Conservation (phyloP, 2,113 vertebrate species). For the Leptosomus discolor region DNA sequence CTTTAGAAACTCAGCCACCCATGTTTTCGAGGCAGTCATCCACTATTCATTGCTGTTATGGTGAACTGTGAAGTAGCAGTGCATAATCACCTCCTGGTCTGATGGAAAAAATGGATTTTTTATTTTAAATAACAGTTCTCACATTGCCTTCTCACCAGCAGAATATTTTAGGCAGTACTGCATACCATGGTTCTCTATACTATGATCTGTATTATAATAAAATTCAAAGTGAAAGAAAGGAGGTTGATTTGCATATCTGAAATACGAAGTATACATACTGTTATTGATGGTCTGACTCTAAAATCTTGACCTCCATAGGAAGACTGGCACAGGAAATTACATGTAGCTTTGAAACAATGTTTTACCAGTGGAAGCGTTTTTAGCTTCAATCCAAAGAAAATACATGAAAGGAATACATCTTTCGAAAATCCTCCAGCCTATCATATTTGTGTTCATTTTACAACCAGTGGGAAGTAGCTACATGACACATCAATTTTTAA, state of each 20-base stretch:
- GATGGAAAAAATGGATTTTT: conserved; percentile 4
- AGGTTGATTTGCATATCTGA: neutral
- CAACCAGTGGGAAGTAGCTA: conserved; percentile 14
- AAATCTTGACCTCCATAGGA: neutral
- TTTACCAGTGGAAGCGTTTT: neutral
- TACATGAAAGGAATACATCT: neutral
- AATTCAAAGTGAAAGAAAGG: neutral
- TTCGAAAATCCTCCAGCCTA: neutral
- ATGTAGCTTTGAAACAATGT: neutral
- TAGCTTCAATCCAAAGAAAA: neutral
- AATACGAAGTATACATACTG: neutral
- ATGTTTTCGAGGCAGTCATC: neutral
- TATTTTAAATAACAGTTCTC: conserved; percentile 21
- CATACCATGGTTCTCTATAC: neutral
- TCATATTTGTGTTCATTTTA: neutral
- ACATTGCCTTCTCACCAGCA: neutral
- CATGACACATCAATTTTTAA: conserved; percentile 36
- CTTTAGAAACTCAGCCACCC: neutral
- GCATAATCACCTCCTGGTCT: conserved; percentile 22
- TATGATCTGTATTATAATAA: neutral
- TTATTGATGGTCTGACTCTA: neutral
- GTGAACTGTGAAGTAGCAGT: neutral
- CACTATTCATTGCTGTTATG: neutral
- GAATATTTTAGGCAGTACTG: neutral
- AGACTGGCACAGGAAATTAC: neutral